These are phyloP conservation scores for Aviceda subcristata DNA, from an alignment of 2,113 vertebrate genomes.

Conservation along the genomic window DNA sequence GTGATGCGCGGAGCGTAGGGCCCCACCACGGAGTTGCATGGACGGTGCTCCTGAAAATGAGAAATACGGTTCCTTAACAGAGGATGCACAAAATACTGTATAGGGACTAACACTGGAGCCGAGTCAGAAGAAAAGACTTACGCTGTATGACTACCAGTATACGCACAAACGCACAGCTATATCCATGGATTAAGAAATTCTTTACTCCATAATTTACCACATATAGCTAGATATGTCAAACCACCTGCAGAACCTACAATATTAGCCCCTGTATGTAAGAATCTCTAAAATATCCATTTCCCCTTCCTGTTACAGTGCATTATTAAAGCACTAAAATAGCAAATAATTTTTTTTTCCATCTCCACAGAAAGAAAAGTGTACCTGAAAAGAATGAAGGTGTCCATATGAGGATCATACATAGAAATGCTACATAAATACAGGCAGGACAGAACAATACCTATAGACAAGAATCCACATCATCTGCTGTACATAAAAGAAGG, in stretches of 20 bases:
- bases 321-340: neutral
- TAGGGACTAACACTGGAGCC: neutral
- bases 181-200: neutral
- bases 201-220: neutral
- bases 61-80: neutral
- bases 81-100: neutral
- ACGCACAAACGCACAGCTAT: neutral
- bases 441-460: neutral
- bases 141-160: neutral
- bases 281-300: neutral
- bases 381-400: neutral
- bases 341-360: neutral
- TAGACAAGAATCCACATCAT: neutral
- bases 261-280: neutral
- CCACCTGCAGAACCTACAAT: neutral
- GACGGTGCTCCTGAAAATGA: neutral
- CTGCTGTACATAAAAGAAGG: neutral
- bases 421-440: neutral
- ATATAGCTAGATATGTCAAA: neutral
- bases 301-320: neutral
- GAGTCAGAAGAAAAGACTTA: neutral
- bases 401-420: neutral
- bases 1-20: neutral
- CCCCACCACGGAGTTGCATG: neutral
- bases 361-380: neutral